A percentile compares a stretch with the other conserved stretches of the same genome.
Evolutionary conservation across 2,113 vertebrate species (phyloP).

Genomic region (Chinchilla lanigera): DNA sequence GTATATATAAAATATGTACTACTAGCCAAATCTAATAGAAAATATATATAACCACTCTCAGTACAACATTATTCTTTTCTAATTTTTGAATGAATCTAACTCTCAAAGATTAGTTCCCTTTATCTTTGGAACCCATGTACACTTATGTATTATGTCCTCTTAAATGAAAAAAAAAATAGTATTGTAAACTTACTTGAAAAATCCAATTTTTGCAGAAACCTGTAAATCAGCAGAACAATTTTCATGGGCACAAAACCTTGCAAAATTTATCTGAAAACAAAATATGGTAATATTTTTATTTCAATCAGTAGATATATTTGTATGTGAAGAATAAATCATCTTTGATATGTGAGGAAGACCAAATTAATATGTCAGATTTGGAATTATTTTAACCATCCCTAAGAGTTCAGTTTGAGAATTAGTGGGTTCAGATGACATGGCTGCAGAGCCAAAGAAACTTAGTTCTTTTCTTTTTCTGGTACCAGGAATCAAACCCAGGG

Average conservation of each 20-base stretch:
- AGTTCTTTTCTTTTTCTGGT: background rate
- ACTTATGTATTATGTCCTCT: background rate
- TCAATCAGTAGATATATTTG: background rate
- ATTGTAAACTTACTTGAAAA: conserved; percentile 92
- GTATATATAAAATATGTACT: background rate
- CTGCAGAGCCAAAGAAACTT: background rate
- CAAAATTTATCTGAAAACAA: conserved; percentile 91
- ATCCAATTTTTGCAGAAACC: conserved; percentile 90
- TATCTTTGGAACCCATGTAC: background rate
- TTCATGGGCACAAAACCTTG: conserved; percentile 91
- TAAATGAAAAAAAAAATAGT: background rate
- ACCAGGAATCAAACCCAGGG: too few relatives aligned
- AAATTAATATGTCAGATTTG: background rate
- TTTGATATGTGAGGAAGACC: background rate
- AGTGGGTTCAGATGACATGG: background rate
- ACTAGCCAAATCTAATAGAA: background rate
- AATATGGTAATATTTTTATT: conserved; percentile 53
- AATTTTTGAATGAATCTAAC: background rate
- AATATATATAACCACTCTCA: background rate
- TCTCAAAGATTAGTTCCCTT: background rate
- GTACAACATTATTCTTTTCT: background rate
- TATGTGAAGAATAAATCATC: background rate
- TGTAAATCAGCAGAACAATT: conserved; percentile 96
- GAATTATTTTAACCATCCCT: background rate
- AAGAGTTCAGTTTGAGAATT: background rate